Base-by-base conservation (phyloP, 2,113 vertebrate genomes). In the Pristiophorus japonicus region DNA sequence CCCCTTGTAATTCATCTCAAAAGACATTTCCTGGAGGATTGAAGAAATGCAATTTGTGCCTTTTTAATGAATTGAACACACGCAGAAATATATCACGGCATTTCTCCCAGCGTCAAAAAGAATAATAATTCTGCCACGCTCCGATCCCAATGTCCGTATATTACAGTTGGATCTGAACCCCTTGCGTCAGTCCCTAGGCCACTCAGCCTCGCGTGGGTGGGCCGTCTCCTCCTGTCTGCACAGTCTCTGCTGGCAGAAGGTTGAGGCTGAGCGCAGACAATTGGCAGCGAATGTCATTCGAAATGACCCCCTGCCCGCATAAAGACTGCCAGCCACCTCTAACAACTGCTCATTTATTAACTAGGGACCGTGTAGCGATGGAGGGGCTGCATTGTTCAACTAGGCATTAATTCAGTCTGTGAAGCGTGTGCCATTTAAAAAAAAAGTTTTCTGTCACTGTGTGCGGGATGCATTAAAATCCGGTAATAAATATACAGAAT, bases 271-370 rank as follows among this genome's bases (percentile, higher is more conserved):
- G 78, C 18, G 18, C 38, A 42, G n/a, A 45, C n/a, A 20, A 81
- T 81, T 81, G 78, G 78, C 78, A 81, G 38, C 18, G 4, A 81
- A 42, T 81, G 78, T 81, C 78, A 81, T 81, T 81, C 3, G 16
- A 42, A 81, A 81, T 81, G 78, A 81, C 78, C 38, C 78, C 78
- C 38, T 81, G 78, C 78, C 78, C 5, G 78, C 16, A 5, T 81
- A 7, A 42, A 4, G 38, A 20, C 78, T 81, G 78, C 78, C 78
- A 81, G 78, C 78, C 75, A 81, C 42, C 7, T 45, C 78, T 42
- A 81, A 81, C 78, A 81, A 81, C 78, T 45, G 16, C 78, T 81
- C 45, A 81, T 81, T 81, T 81, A 81, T 81, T 81, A 81, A 81
- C 78, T 18, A 45, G 78, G 16, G 78, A 2, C 45, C 20, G 22